Percentiles rank a stretch among this genome's conserved stretches.
These are phyloP conservation scores for Mylabris phalerata DNA, from an alignment of 1,140 invertebrate species.

Conservation along the genomic window DNA sequence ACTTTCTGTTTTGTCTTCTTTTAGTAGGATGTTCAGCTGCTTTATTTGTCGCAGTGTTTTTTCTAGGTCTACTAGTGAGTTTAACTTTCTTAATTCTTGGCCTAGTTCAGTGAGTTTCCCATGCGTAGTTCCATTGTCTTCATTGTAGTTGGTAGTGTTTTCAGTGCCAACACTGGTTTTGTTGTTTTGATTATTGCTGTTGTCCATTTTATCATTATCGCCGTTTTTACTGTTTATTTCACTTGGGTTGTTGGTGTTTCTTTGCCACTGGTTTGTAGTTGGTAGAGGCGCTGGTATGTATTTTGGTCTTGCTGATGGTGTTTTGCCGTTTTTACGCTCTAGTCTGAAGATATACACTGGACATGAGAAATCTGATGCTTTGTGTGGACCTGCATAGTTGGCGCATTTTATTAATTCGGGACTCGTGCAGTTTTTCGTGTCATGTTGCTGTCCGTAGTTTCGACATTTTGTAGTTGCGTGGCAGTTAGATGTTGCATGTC, in stretches of 20 bases:
- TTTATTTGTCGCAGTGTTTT: no score
- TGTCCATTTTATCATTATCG: background rate
- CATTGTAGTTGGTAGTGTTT: background rate
- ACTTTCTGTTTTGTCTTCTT: no score
- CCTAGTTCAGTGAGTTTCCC: background rate
- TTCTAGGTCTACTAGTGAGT: background rate
- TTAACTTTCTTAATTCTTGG: background rate
- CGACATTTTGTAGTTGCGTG: slow-evolving; percentile 27
- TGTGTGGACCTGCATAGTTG: slow-evolving; percentile 34
- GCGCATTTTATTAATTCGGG: slow-evolving; percentile 28
- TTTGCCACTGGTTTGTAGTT: background rate
- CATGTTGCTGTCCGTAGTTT: slow-evolving; percentile 35
- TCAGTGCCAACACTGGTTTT: background rate
- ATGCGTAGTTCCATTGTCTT: background rate
- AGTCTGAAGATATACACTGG: background rate
- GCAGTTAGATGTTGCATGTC: slow-evolving; percentile 35
- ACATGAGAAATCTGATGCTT: slow-evolving; percentile 14
- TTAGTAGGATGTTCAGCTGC: no score
- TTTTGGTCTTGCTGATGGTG: background rate
- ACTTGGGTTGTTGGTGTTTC: background rate
- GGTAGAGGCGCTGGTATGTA: background rate
- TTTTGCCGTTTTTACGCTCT: background rate
- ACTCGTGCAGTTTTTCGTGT: slow-evolving; percentile 32
- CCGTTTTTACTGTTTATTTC: background rate
- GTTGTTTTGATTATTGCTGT: background rate